These are phyloP conservation scores for Ariolimax columbianus DNA, from an alignment of 2,888 invertebrate genomes.

Conservation along the genomic window DNA sequence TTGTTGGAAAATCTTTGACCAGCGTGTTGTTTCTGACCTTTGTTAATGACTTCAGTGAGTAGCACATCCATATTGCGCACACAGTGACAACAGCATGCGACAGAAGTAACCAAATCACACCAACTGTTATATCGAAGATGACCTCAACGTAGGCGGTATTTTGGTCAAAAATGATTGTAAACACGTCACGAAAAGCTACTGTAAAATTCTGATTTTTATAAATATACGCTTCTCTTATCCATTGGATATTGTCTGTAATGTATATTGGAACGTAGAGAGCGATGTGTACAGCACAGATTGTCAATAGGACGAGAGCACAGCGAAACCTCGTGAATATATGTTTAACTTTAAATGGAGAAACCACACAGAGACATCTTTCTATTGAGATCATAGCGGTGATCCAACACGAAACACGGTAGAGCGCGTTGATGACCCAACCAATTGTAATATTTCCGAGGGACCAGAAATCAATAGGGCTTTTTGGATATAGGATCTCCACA, in stretches of 20 bases:
- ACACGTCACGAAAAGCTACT: neutral
- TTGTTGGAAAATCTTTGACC: neutral
- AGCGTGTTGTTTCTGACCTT: neutral
- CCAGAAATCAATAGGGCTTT: too few relatives aligned
- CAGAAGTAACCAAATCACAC: neutral
- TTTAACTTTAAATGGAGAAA: conserved; percentile 3
- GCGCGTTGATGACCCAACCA: neutral
- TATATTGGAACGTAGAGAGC: conserved; percentile 5
- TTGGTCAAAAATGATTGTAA: neutral
- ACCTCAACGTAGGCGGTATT: neutral
- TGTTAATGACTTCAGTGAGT: neutral
- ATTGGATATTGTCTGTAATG: neutral
- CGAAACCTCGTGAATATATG: conserved; percentile 1
- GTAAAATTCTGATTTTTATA: neutral
- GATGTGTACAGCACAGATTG: neutral
- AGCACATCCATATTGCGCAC: neutral
- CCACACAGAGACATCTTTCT: conserved; percentile 32
- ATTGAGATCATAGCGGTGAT: conserved; percentile 16
- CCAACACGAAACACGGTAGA: conserved; percentile 16
- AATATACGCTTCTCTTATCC: neutral
- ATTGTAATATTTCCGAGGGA: neutral
- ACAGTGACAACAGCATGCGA: neutral
- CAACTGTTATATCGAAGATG: neutral
- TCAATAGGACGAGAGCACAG: neutral
- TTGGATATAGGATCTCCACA: neutral